phyloP scores from a whole-genome alignment of 37 sponge, comb jelly and placozoan species.

The Aplysina aerophoba region DNA sequence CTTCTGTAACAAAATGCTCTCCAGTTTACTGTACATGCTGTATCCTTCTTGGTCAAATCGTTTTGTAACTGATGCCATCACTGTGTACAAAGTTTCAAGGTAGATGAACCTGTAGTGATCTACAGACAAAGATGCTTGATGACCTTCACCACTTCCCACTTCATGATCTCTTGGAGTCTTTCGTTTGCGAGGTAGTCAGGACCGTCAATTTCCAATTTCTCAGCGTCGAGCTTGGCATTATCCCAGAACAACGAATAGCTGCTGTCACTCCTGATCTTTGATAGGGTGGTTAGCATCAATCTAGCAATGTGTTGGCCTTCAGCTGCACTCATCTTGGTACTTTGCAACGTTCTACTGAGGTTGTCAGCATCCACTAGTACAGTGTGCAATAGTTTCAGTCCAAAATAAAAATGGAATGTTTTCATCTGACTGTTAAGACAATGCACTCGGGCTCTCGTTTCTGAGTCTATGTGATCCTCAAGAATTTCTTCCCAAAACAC shows the following conservation, averaged over 20 bases:
- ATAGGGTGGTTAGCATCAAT: constrained; percentile 2
- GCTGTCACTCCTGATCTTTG: constrained; percentile 1
- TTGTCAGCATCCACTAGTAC: constrained; percentile 15
- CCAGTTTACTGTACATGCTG: constrained; percentile 18
- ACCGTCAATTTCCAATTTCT: background rate
- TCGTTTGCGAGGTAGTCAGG: constrained; percentile 3
- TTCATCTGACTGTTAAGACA: constrained; percentile 38
- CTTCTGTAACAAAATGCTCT: constrained; percentile 2
- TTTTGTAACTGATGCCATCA: background rate
- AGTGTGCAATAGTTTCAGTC: background rate
- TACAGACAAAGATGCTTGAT: constrained; percentile 6
- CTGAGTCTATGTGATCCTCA: constrained; percentile 33
- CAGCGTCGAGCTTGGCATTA: background rate
- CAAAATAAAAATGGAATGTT: constrained; percentile 28
- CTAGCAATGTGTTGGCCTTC: constrained; percentile 16
- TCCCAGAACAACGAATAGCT: constrained; percentile 8
- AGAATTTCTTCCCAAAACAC: constrained; percentile 35
- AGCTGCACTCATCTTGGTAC: constrained; percentile 14
- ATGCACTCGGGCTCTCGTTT: constrained; percentile 32
- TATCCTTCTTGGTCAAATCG: constrained; percentile 34
- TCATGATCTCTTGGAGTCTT: constrained; percentile 17
- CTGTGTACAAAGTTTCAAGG: constrained; percentile 12
- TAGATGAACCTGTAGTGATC: constrained; percentile 22
- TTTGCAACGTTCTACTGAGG: constrained; percentile 8
- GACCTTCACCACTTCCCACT: constrained; percentile 22